These are phyloP conservation scores for Cantharis rufa DNA, from an alignment of 2,888 invertebrate genomes.

Conservation along the genomic window DNA sequence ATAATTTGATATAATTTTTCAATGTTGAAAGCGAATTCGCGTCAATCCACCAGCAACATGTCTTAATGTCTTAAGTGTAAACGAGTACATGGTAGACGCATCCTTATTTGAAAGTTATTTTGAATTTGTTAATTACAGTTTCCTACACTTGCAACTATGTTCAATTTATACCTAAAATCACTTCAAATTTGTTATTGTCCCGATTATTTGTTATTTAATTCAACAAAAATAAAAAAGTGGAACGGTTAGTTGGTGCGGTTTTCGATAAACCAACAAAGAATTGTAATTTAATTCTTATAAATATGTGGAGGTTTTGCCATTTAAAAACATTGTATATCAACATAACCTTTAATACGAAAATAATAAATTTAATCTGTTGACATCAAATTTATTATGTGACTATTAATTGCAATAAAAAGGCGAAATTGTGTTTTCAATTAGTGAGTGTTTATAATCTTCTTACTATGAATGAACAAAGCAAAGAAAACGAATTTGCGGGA, in stretches of 20 bases:
- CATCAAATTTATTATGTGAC: neutral
- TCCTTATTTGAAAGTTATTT: neutral
- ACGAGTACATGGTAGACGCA: too few species aligned
- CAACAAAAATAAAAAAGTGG: neutral
- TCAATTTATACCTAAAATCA: neutral
- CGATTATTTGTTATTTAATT: neutral
- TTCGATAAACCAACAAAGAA: neutral
- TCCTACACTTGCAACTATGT: neutral
- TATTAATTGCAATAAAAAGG: neutral
- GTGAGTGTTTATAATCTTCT: neutral
- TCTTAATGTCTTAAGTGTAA: too few species aligned
- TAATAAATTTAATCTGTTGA: slow-evolving; percentile 1
- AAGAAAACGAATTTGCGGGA: slow-evolving; percentile 9
- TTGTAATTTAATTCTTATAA: neutral
- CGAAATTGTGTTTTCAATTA: neutral
- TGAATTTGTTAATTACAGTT: neutral
- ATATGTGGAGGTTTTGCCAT: neutral
- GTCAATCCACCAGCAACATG: too few species aligned
- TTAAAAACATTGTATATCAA: neutral
- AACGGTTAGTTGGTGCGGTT: neutral
- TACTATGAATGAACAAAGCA: slow-evolving; percentile 19
- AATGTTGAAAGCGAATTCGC: too few species aligned
- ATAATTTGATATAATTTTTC: too few species aligned
- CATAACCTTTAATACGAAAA: neutral
- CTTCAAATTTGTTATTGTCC: neutral